Evolutionary conservation across 2,888 invertebrate genomes (phyloP).

Genomic region (Timandra comae): DNA sequence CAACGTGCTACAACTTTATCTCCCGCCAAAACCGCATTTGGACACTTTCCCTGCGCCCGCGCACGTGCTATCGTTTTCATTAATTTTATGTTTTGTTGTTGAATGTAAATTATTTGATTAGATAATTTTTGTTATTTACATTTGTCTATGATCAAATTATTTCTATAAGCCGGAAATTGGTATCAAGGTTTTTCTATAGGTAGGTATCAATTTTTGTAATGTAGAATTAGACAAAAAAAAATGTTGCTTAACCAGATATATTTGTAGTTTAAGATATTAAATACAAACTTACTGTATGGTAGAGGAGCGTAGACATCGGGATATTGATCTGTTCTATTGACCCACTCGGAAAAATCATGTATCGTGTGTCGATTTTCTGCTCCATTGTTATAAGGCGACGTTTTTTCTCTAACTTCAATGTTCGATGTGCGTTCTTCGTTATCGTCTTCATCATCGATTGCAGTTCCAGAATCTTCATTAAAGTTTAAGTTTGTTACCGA

Average conservation of each 20-base stretch:
- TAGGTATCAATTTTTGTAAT: too few species aligned
- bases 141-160: too few species aligned
- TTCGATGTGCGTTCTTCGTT: conserved; percentile 26
- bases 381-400: conserved; percentile 29
- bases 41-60: conserved; percentile 22
- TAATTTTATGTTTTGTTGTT: too few species aligned
- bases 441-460: conserved; percentile 21
- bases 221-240: too few species aligned
- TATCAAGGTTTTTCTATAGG: too few species aligned
- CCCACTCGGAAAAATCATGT: conserved; percentile 59
- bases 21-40: conserved; percentile 44
- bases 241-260: too few species aligned
- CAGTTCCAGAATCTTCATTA: conserved; percentile 15
- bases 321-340: conserved; percentile 73
- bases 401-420: conserved; percentile 34
- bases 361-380: conserved; percentile 55
- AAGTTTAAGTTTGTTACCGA: conserved; percentile 2
- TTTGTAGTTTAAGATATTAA: too few species aligned
- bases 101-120: too few species aligned
- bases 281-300: conserved; percentile 88
- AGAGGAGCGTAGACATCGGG: conserved; percentile 85
- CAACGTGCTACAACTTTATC: conserved; percentile 32
- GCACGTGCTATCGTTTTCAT: conserved; percentile 14
- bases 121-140: too few species aligned
- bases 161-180: too few species aligned